These are phyloP conservation scores for Callospermophilus lateralis DNA, from an alignment of 2,113 vertebrate species.

Conservation along the genomic window DNA sequence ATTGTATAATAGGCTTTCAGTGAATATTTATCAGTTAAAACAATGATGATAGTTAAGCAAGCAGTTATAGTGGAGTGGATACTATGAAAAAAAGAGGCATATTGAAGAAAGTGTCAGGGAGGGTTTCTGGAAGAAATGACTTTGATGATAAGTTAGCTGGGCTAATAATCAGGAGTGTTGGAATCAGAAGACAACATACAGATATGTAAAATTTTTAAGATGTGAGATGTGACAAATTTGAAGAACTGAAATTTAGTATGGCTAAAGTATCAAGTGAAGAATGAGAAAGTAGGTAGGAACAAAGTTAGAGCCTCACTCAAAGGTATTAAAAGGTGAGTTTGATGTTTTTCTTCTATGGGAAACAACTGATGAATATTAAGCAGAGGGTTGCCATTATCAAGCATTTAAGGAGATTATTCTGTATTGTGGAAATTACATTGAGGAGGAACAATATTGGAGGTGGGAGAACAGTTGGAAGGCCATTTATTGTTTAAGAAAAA, in stretches of 20 bases:
- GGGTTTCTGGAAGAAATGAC: background rate
- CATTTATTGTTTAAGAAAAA: background rate
- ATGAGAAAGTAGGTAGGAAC: background rate
- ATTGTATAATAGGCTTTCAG: background rate
- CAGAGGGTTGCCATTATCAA: background rate
- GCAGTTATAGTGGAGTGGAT: background rate
- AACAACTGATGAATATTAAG: background rate
- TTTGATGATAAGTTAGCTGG: background rate
- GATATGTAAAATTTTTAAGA: background rate
- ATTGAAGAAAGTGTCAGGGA: background rate
- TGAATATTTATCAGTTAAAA: background rate
- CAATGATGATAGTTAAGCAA: conserved; percentile 10
- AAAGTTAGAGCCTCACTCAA: background rate
- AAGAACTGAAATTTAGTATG: conserved; percentile 15
- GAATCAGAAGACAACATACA: background rate
- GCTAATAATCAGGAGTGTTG: background rate
- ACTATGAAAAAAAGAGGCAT: background rate
- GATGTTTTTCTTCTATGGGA: background rate
- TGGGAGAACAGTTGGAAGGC: background rate
- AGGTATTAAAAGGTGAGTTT: background rate
- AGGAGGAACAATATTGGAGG: background rate
- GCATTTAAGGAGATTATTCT: conserved; percentile 28
- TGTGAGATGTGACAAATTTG: background rate
- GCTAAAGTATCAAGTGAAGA: conserved; percentile 15
- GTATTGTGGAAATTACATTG: background rate